phyloP scores from a whole-genome alignment of 2,113 vertebrate genomes.

The Leucopsar rothschildi region DNA sequence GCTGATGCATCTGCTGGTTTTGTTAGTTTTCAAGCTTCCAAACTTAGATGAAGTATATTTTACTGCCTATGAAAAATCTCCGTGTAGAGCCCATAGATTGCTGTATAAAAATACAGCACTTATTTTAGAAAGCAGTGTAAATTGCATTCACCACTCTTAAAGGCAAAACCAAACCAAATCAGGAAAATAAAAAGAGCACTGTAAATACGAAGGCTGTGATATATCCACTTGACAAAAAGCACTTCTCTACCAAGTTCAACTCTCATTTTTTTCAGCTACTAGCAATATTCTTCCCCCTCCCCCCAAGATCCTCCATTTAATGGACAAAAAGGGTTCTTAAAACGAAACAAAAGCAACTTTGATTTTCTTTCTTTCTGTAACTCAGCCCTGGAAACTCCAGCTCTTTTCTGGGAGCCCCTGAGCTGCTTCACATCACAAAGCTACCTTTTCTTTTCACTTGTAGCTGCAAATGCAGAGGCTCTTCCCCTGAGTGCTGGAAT shows the following conservation, averaged over 20 bases:
- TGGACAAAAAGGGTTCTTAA: neutral
- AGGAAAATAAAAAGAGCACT: neutral
- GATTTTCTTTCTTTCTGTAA: neutral
- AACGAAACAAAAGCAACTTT: conserved; percentile 32
- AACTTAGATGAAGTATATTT: neutral
- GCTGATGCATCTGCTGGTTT: neutral
- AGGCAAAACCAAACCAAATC: neutral
- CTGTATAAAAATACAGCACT: neutral
- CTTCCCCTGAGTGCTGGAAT: neutral
- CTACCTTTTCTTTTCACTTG: conserved; percentile 26
- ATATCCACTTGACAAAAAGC: neutral
- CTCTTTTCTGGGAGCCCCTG: neutral
- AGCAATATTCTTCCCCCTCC: neutral
- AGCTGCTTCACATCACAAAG: neutral
- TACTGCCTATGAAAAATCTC: neutral
- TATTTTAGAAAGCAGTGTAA: neutral
- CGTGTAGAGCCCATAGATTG: neutral
- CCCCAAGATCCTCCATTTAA: neutral
- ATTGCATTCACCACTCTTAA: neutral
- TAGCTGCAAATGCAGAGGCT: neutral
- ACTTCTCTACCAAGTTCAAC: neutral
- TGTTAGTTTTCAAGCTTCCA: neutral
- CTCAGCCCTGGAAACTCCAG: conserved; percentile 16
- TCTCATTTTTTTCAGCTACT: neutral
- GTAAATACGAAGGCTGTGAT: neutral